These are phyloP conservation scores for Petrolisthes cinctipes DNA, from an alignment of 2,888 invertebrate species.

Conservation along the genomic window DNA sequence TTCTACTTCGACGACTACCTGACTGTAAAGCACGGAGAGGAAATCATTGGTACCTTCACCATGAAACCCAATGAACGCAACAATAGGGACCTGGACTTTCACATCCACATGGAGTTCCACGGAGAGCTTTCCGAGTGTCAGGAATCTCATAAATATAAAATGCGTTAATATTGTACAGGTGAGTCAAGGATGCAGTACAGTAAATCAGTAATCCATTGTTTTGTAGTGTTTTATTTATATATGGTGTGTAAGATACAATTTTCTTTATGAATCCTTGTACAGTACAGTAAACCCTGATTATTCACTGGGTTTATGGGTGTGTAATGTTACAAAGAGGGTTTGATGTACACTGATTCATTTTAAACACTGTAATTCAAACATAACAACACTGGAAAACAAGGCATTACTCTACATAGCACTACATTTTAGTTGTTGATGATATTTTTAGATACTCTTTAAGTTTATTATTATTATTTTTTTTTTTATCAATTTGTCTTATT, in stretches of 20 bases:
- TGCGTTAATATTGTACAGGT: slow-evolving; percentile 61
- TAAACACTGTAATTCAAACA: not conserved
- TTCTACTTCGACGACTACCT: slow-evolving; percentile 98
- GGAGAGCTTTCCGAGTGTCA: slow-evolving; percentile 70
- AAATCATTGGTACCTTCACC: slow-evolving; percentile 89
- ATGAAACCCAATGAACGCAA: slow-evolving; percentile 97
- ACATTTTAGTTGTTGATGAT: not conserved
- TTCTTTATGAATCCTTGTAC: not conserved
- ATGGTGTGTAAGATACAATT: not conserved
- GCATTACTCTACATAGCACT: not conserved
- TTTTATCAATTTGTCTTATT: not conserved
- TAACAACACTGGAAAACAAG: not conserved
- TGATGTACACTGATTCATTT: not conserved
- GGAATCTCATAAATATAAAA: slow-evolving; percentile 65
- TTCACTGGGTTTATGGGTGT: not conserved
- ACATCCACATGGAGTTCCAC: slow-evolving; percentile 91
- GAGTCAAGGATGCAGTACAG: not conserved
- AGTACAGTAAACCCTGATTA: too few species aligned
- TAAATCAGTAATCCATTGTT: too few species aligned
- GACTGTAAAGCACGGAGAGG: slow-evolving; percentile 94
- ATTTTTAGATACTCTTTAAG: not conserved
- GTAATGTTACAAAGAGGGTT: not conserved
- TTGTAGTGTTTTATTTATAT: not conserved
- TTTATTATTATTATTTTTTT: not conserved
- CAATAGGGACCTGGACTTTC: slow-evolving; percentile 96